Evolutionary conservation across 2,113 vertebrate genomes (phyloP), one percentile per base, ranked within the genome.

Genomic region (Telmatochromis sp.): DNA sequence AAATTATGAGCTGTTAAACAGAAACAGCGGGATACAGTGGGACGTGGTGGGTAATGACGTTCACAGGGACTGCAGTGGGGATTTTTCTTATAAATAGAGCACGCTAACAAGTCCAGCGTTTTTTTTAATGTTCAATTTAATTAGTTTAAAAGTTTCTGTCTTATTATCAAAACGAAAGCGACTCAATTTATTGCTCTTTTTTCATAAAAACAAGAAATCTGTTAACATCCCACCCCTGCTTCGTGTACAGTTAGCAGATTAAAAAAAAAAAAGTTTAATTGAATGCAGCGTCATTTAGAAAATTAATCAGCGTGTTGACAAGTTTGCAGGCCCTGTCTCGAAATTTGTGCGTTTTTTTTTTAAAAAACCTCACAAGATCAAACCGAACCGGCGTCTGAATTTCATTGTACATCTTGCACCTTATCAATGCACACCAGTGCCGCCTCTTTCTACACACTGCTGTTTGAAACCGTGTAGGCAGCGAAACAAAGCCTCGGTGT

Each of bases 401-500:
- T 82, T 82, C 58, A 81, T 81, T 86, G 53, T 75, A 80, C 83
- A 73, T 73, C 40, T 65, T 23, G 31, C 37, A 15, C 23, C 89
- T 87, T 89, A 85, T 93, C 90, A 83, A 79, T 63, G 47, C 58
- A 86, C 58, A 51, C 45, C 85, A 89, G 81, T 31, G 60, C 83
- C 88, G 88, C 80, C 80, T 84, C 86, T 51, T 58, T 91, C 73
- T 85, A 17, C 90, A 83, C 60, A 55, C 90, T 87, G 87, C 45
- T 65, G 81, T 87, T 47, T 85, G 60, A 89, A 85, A 79, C 47
- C 15, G 58, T 83, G 91, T 85, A 94, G 91, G 92, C 92, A 68
- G 85, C 4, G 21, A 89, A 89, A 92, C 88, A 91, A 89, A 89
- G 86, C 86, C 89, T 86, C 21, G 86, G 91, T 89, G 88, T 89